Evolutionary conservation across 2,888 invertebrate species (phyloP).

Genomic region (Mimachlamys varia): DNA sequence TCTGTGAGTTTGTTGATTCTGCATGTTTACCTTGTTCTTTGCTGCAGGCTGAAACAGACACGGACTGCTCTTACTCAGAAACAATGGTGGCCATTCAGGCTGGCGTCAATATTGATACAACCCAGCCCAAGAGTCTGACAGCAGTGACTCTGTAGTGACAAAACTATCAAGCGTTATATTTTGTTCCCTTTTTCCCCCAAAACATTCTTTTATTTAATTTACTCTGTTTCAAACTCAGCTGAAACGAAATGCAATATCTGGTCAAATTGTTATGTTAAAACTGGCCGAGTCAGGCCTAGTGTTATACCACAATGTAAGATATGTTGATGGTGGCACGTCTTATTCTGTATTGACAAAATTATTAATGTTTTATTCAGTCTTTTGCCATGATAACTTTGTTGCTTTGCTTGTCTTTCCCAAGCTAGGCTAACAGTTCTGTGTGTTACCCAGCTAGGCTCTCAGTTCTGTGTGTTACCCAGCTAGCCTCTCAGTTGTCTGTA

Average conservation of each 20-base stretch:
- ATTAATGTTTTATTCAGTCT: not conserved
- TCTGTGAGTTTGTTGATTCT: not conserved
- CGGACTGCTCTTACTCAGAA: not conserved
- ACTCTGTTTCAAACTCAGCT: no score
- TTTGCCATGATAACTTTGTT: not conserved
- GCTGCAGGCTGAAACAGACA: not conserved
- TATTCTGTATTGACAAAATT: not conserved
- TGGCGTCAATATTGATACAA: no score
- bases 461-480: no score
- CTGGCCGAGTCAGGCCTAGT: no score
- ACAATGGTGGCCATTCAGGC: not conserved
- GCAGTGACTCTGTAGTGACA: not conserved
- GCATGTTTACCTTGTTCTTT: not conserved
- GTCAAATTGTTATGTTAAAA: no score
- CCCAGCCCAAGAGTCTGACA: not conserved
- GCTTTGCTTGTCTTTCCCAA: not conserved
- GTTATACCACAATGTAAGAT: no score
- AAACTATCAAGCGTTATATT: no score
- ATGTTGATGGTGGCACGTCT: not conserved
- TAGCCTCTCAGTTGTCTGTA: no score
- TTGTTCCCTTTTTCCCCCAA: no score
- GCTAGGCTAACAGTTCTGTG: not conserved
- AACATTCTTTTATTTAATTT: no score
- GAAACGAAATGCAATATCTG: no score
- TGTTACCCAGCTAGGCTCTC: not conserved